Evolutionary conservation across 2,113 vertebrate genomes (phyloP).

Genomic region (Motacilla tschutschensis): DNA sequence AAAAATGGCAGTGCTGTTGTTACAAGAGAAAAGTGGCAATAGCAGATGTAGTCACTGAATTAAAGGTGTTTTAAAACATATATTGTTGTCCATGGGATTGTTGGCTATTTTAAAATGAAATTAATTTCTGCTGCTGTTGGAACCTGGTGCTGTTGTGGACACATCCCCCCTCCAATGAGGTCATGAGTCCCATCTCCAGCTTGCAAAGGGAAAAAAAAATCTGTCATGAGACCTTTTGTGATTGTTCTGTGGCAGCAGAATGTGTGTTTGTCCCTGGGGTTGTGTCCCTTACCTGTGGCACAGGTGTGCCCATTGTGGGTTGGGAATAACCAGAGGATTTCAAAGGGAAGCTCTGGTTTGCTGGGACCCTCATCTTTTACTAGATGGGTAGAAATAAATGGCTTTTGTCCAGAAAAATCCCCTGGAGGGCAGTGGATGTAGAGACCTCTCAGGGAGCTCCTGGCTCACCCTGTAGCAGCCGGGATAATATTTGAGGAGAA

Average conservation of each 20-base stretch:
- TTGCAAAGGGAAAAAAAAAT: neutral
- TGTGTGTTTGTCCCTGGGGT: neutral
- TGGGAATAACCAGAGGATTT: neutral
- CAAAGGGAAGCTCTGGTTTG: neutral
- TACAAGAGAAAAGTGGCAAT: neutral
- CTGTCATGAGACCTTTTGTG: neutral
- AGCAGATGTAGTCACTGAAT: neutral
- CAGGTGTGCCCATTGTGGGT: neutral
- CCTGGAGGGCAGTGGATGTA: neutral
- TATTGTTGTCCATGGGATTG: neutral
- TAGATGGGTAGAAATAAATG: neutral
- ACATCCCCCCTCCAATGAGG: neutral
- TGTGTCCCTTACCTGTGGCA: neutral
- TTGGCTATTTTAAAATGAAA: neutral
- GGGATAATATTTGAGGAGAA: neutral
- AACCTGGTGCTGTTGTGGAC: neutral
- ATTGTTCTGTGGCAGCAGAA: neutral
- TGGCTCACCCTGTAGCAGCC: neutral
- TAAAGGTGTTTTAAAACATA: neutral
- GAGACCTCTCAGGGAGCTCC: neutral
- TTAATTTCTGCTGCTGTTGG: neutral
- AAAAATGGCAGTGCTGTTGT: neutral
- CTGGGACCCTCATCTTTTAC: neutral
- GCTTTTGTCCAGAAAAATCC: neutral
- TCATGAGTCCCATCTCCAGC: neutral